phyloP scores from a whole-genome alignment of 1,140 invertebrate genomes.

The Drosophila chauvacae region DNA sequence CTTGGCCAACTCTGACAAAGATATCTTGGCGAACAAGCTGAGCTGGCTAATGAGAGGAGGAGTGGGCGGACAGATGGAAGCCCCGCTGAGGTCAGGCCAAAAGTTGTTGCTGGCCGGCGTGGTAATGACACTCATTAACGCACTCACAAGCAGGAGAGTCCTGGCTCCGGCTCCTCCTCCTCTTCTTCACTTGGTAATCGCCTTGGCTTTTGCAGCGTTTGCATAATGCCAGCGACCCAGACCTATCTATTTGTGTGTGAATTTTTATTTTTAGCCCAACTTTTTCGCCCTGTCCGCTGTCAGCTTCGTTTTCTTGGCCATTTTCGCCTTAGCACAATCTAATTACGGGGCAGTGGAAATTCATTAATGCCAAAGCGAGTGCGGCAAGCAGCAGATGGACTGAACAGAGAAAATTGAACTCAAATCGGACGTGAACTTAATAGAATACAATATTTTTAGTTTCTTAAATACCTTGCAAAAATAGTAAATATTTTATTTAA shows the following conservation, averaged over 20 bases:
- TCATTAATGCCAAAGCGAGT: conserved; percentile 59
- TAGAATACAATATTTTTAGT: no score
- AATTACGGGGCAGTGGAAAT: conserved; percentile 73
- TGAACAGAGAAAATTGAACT: conserved; percentile 4
- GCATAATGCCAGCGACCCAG: conserved; percentile 54
- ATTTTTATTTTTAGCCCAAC: conserved; percentile 68
- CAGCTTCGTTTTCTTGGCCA: conserved; percentile 35
- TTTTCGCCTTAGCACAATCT: conserved; percentile 60
- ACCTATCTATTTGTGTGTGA: conserved; percentile 57
- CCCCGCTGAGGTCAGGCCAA: conserved; percentile 45
- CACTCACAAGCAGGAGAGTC: conserved; percentile 39
- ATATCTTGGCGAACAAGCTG: conserved; percentile 30
- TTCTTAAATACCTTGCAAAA: no score
- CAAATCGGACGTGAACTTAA: not conserved
- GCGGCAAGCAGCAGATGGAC: not conserved
- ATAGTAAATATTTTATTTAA: not conserved
- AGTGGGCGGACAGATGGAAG: conserved; percentile 16
- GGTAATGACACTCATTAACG: conserved; percentile 80
- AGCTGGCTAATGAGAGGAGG: conserved; percentile 26
- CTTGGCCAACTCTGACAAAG: conserved; percentile 42
- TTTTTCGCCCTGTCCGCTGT: conserved; percentile 7
- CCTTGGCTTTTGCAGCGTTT: conserved; percentile 72
- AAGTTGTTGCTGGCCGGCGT: conserved; percentile 61
- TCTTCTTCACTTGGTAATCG: conserved; percentile 54
- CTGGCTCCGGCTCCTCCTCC: not conserved